Conservation (phyloP, 2,797 vertebrate genomes). For the Eutrigla gurnardus region DNA sequence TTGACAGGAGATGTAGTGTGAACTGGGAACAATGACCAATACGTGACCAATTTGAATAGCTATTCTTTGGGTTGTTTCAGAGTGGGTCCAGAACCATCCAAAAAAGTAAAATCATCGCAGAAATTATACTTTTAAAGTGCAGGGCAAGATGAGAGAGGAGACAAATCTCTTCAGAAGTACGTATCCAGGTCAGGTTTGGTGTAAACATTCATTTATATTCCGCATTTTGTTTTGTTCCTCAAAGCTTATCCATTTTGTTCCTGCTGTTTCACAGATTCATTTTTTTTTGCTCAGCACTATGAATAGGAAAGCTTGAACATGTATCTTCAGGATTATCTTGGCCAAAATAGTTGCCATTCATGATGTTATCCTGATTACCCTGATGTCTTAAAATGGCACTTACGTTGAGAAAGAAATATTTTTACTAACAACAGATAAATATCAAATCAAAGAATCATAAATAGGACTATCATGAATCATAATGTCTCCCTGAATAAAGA, state of each 20-base stretch:
- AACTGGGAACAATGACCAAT: neutral
- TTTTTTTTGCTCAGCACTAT: conserved; percentile 22
- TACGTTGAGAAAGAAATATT: too few relatives aligned
- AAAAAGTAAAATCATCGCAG: neutral
- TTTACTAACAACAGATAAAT: too few relatives aligned
- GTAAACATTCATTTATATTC: conserved; percentile 68
- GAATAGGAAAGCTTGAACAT: too few relatives aligned
- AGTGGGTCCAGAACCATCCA: neutral
- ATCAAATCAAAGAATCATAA: too few relatives aligned
- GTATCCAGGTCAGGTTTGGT: conserved; percentile 1
- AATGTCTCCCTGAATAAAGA: too few relatives aligned
- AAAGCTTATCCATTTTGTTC: conserved; percentile 68
- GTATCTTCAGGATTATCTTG: too few relatives aligned
- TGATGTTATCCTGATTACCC: too few relatives aligned
- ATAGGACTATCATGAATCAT: too few relatives aligned
- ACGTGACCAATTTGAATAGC: neutral
- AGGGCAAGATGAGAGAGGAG: neutral
- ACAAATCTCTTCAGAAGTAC: conserved; percentile 8
- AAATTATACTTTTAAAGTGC: conserved; percentile 9
- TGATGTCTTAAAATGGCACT: too few relatives aligned
- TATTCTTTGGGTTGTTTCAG: neutral
- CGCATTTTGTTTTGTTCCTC: conserved; percentile 45
- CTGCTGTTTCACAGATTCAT: conserved; percentile 61
- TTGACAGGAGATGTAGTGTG: conserved; percentile 11
- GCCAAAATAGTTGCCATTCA: too few relatives aligned